Evolutionary conservation across 2,888 invertebrate genomes (phyloP).

Genomic region (Watsonalla cultraria): DNA sequence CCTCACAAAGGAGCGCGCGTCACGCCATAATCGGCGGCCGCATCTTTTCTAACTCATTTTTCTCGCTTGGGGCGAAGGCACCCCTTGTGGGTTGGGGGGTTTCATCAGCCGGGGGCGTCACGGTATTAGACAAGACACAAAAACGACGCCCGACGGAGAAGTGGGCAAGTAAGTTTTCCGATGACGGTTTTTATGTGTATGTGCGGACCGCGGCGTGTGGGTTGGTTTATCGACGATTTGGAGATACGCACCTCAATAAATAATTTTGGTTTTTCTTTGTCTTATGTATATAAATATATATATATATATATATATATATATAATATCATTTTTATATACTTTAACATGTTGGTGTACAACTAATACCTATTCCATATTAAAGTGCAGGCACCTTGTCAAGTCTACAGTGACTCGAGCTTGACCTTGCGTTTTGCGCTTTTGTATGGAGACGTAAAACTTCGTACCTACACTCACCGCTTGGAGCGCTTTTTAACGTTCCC

Average conservation of each 20-base stretch:
- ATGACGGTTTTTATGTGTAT: constrained; percentile 52
- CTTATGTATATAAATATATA: too few relatives aligned
- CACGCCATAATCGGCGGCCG: constrained; percentile 73
- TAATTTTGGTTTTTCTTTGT: not conserved
- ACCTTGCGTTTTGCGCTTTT: too few relatives aligned
- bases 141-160: constrained; percentile 68
- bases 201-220: not conserved
- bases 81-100: constrained; percentile 25
- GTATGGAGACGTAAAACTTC: too few relatives aligned
- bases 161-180: constrained; percentile 66
- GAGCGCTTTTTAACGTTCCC: too few relatives aligned
- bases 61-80: constrained; percentile 62
- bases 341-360: too few relatives aligned
- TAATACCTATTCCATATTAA: too few relatives aligned
- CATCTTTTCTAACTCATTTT: constrained; percentile 80
- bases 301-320: too few relatives aligned
- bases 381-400: too few relatives aligned
- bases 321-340: too few relatives aligned
- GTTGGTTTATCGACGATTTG: constrained; percentile 18
- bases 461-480: too few relatives aligned
- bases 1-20: constrained; percentile 64
- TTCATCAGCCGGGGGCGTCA: constrained; percentile 72
- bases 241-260: not conserved
- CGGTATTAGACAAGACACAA: constrained; percentile 78
- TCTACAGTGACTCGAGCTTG: too few relatives aligned